These are phyloP conservation scores for Platysteira castanea DNA, from an alignment of 2,113 vertebrate genomes.

Conservation along the genomic window DNA sequence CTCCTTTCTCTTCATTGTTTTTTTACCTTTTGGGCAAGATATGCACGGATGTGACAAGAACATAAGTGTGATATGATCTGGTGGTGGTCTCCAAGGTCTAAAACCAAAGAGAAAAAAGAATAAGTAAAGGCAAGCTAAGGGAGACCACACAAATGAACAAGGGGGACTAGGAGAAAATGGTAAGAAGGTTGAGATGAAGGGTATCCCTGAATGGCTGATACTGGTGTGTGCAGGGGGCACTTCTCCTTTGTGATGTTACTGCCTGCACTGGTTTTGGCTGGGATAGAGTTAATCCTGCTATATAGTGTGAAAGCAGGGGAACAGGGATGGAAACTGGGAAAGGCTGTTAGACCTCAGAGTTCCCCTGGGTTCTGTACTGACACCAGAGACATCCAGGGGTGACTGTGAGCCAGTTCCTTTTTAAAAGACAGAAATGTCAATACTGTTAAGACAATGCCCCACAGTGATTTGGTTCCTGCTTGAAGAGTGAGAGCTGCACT, in stretches of 20 bases:
- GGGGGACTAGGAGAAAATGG: not conserved
- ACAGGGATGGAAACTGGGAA: not conserved
- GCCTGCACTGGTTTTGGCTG: not conserved
- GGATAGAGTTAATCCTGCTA: not conserved
- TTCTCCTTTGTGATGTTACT: not conserved
- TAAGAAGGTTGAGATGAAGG: not conserved
- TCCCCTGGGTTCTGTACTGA: not conserved
- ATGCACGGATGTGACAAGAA: not conserved
- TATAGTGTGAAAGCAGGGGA: not conserved
- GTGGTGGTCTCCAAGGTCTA: not conserved
- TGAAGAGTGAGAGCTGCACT: not conserved
- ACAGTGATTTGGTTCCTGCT: conserved; percentile 8
- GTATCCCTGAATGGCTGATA: not conserved
- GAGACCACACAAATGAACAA: not conserved
- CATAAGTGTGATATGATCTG: not conserved
- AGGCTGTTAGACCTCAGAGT: not conserved
- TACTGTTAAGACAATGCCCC: not conserved
- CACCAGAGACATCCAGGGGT: not conserved
- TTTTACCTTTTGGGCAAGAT: not conserved
- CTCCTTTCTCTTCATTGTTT: not conserved
- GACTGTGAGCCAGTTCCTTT: not conserved
- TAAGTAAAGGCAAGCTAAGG: not conserved
- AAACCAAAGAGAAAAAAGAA: not conserved
- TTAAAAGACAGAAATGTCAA: not conserved
- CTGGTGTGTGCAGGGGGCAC: accelerated